Percentiles rank a stretch among this genome's conserved stretches.
Conservation (phyloP, 92 coral and sea anemone genomes). For the Heteractis magnifica region DNA sequence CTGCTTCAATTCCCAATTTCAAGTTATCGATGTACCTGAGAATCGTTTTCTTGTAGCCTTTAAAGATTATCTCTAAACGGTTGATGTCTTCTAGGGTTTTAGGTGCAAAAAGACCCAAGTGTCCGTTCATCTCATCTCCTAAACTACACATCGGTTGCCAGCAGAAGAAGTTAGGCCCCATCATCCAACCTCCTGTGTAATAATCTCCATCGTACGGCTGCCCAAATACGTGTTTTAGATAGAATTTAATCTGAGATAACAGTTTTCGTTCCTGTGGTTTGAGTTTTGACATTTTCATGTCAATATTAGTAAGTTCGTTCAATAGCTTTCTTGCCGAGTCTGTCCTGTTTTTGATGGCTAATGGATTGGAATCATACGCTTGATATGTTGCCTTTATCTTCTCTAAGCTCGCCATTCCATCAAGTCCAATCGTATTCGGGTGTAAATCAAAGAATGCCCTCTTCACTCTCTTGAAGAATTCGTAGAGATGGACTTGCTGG, state of each 20-base stretch:
- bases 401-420: conserved; percentile 24
- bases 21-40: conserved; percentile 64
- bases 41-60: conserved; percentile 54
- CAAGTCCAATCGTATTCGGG: conserved; percentile 45
- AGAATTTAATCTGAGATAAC: conserved; percentile 73
- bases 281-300: conserved; percentile 44
- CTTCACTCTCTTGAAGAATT: conserved; percentile 62
- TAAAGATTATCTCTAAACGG: conserved; percentile 43
- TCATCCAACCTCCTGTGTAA: conserved; percentile 81
- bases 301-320: conserved; percentile 48
- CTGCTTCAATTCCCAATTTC: conserved; percentile 70
- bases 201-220: conserved; percentile 68
- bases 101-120: conserved; percentile 54
- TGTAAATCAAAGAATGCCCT: conserved; percentile 41
- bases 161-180: conserved; percentile 87
- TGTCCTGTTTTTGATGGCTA: conserved; percentile 61
- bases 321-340: conserved; percentile 64
- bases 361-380: conserved; percentile 67
- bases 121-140: conserved; percentile 36
- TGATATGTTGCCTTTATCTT: conserved; percentile 46
- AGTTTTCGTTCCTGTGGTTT: conserved; percentile 75
- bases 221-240: conserved; percentile 68
- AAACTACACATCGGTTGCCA: conserved; percentile 70
- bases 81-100: conserved; percentile 44
- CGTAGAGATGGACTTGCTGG: conserved; percentile 46